phyloP scores from a whole-genome alignment of 2,797 vertebrate genomes.

The Prionace glauca region DNA sequence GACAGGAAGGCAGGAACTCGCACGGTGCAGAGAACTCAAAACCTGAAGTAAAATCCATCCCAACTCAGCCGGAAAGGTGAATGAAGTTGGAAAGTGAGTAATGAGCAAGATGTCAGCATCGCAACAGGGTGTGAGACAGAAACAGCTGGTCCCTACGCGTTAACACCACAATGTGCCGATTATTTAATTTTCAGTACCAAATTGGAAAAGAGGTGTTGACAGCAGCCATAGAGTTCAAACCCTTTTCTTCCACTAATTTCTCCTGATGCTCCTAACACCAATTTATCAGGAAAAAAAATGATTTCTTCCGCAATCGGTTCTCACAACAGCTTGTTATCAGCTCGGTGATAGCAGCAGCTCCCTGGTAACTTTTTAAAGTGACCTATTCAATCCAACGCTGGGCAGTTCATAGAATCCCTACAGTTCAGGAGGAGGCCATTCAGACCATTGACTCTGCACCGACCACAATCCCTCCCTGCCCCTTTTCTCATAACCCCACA shows the following conservation, averaged over 20 bases:
- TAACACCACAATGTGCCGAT: not conserved
- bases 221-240: not conserved
- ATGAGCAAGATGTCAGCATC: not conserved
- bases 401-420: not conserved
- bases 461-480: too few relatives aligned
- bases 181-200: slow-evolving; percentile 21
- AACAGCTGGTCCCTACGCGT: not conserved
- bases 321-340: not conserved
- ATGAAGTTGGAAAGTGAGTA: not conserved
- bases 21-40: not conserved
- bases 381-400: not conserved
- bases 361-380: not conserved
- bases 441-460: too few relatives aligned
- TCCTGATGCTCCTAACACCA: not conserved
- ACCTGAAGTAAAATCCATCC: not conserved
- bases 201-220: not conserved
- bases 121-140: not conserved
- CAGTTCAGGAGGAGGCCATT: too few relatives aligned
- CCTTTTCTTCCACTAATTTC: not conserved
- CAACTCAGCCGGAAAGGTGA: not conserved
- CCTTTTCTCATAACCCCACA: too few relatives aligned
- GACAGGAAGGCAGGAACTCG: not conserved
- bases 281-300: not conserved
- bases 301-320: not conserved
- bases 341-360: not conserved